phyloP scores from a whole-genome alignment of 2,888 invertebrate species.

The Eilema caniola region DNA sequence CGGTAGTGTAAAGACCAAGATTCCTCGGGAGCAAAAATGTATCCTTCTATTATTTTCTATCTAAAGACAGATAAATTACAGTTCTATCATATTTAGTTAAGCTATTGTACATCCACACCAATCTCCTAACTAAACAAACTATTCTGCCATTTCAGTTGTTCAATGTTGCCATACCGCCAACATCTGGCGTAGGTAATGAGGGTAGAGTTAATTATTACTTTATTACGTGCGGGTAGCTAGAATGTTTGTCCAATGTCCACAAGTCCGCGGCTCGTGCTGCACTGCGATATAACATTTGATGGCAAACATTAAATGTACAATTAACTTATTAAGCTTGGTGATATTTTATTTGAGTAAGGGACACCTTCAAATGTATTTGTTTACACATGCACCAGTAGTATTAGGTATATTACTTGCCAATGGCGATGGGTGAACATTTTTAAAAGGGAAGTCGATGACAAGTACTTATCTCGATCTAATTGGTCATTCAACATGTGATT shows the following conservation, averaged over 20 bases:
- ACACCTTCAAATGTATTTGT: not conserved
- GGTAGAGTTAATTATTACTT: constrained; percentile 52
- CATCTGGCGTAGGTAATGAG: constrained; percentile 30
- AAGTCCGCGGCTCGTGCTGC: constrained; percentile 26
- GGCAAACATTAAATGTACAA: constrained; percentile 26
- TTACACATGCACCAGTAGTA: too few relatives aligned
- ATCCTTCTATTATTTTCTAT: too few relatives aligned
- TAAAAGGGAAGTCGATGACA: too few relatives aligned
- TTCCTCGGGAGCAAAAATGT: too few relatives aligned
- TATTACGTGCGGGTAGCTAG: constrained; percentile 47
- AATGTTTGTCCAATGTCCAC: constrained; percentile 57
- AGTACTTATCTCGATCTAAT: too few relatives aligned
- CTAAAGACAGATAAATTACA: too few relatives aligned
- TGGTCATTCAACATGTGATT: too few relatives aligned
- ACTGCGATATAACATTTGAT: constrained; percentile 41
- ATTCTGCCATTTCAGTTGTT: constrained; percentile 8
- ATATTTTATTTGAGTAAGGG: not conserved
- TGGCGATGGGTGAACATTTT: too few relatives aligned
- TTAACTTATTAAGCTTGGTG: constrained; percentile 6
- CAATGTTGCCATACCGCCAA: constrained; percentile 15
- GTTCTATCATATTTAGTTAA: too few relatives aligned
- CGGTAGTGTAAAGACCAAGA: too few relatives aligned
- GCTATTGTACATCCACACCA: not conserved
- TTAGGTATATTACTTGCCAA: too few relatives aligned
- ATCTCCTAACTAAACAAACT: constrained; percentile 19